phyloP scores from a whole-genome alignment of 1,140 invertebrate species.

The Heliconius himera region DNA sequence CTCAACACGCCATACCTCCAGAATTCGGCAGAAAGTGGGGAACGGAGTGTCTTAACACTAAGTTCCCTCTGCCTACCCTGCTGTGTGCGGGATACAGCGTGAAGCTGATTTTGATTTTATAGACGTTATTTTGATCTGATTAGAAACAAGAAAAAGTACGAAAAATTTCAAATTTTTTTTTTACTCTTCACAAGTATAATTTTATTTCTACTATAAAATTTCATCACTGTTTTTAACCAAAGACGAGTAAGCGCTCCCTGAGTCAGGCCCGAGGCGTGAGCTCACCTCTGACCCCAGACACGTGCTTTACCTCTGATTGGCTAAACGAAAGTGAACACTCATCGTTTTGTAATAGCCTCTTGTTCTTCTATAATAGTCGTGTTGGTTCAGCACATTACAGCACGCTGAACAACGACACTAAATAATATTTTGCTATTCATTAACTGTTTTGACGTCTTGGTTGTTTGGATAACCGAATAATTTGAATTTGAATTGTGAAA shows the following conservation, averaged over 20 bases:
- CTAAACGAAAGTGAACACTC: constrained; percentile 57
- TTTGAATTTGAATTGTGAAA: neutral
- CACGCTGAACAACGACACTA: constrained; percentile 16
- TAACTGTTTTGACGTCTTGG: constrained; percentile 11
- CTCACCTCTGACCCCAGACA: constrained; percentile 67
- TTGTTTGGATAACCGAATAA: neutral
- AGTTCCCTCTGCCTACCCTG: too few species aligned
- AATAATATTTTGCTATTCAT: constrained; percentile 30
- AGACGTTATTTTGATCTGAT: too few species aligned
- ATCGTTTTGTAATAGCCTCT: constrained; percentile 68
- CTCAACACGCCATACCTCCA: too few species aligned
- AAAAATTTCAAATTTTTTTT: neutral
- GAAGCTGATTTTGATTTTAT: too few species aligned
- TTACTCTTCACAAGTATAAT: neutral
- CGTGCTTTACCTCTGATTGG: constrained; percentile 69
- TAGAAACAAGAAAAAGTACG: neutral
- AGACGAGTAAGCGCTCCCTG: constrained; percentile 54
- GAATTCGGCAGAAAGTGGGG: too few species aligned
- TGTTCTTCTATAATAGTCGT: constrained; percentile 42
- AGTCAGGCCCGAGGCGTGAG: constrained; percentile 55
- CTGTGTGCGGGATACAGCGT: too few species aligned
- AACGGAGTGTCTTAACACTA: too few species aligned
- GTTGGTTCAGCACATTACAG: constrained; percentile 37
- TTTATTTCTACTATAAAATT: constrained; percentile 16
- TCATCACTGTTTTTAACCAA: constrained; percentile 62